phyloP scores from a whole-genome alignment of 2,888 invertebrate species.

The Aleiodes leptofemur region DNA sequence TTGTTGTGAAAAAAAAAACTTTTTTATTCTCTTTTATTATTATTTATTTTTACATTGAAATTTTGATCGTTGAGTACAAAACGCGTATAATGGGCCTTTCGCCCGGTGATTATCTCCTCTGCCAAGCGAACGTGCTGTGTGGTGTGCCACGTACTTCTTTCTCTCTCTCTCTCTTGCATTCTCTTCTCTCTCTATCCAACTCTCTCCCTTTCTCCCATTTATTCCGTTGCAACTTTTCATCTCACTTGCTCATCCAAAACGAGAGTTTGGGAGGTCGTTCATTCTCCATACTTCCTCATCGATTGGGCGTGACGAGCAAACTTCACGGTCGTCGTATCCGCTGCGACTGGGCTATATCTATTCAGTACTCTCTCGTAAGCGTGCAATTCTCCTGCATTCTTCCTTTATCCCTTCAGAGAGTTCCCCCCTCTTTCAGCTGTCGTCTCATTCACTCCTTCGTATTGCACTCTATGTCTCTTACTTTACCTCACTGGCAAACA shows the following conservation, averaged over 20 bases:
- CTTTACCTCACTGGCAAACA: conserved; percentile 27
- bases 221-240: conserved; percentile 24
- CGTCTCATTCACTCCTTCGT: conserved; percentile 37
- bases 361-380: conserved; percentile 31
- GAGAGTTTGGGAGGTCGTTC: conserved; percentile 59
- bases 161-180: background rate
- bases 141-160: conserved; percentile 11
- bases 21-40: background rate
- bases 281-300: conserved; percentile 58
- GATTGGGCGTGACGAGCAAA: conserved; percentile 61
- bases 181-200: background rate
- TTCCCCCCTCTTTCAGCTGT: conserved; percentile 19
- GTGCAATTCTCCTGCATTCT: conserved; percentile 33
- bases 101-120: conserved; percentile 30
- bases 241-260: conserved; percentile 37
- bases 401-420: conserved; percentile 4
- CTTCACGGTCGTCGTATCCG: conserved; percentile 52
- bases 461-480: conserved; percentile 47
- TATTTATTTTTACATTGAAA: background rate
- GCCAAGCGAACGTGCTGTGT: conserved; percentile 24
- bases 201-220: conserved; percentile 21
- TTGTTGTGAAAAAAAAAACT: background rate
- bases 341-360: conserved; percentile 34
- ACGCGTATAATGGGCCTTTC: conserved; percentile 35
- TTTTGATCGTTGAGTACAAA: conserved; percentile 9